Evolutionary conservation across 2,888 invertebrate species (phyloP), one percentile per base, ranked within the genome.

Genomic region (Agapostemon virescens): DNA sequence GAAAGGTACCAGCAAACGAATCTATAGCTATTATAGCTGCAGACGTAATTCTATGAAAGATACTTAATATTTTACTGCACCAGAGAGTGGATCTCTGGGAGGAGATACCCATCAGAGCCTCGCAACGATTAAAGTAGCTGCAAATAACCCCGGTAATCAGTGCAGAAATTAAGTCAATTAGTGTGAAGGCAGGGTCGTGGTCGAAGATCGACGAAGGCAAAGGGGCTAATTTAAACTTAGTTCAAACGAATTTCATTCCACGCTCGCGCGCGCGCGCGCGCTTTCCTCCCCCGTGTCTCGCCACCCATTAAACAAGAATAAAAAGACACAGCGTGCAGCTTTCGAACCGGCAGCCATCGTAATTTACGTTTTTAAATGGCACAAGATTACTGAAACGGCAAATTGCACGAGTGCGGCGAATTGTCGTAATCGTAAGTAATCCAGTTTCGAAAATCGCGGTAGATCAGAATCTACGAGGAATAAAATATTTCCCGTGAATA

Each of bases 81-180:
- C 30, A 30, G 40, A 61, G 33, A 40, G 63, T 68, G 68, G 67
- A 69, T 45, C 73, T 40, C 75, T 76, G 20, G 69, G n/a, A 42
- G 67, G 38, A 75, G 69, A 63, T 66, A 64, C 33, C 23, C 61
- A 73, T 83, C 78, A 61, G 70, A 45, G 76, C 81, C 81, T 69
- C 72, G 36, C 26, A 33, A 52, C 69, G 68, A 77, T 83, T 81
- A 78, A 83, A 84, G 63, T 71, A 64, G 75, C 85, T 79, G 74
- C 84, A 77, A 85, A 85, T 85, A 85, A 85, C 77, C 73, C 66
- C 61, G 75, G 81, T 85, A 84, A 85, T 85, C 84, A 85, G 85
- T 68, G 75, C 67, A 79, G 82, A 85, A 84, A 85, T 85, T 84
- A 85, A 85, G 84, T 79, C 85, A 85, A 85, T 85, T 85, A 85